Evolutionary conservation across 2,797 vertebrate species (phyloP).

Genomic region (Tangara arthus): DNA sequence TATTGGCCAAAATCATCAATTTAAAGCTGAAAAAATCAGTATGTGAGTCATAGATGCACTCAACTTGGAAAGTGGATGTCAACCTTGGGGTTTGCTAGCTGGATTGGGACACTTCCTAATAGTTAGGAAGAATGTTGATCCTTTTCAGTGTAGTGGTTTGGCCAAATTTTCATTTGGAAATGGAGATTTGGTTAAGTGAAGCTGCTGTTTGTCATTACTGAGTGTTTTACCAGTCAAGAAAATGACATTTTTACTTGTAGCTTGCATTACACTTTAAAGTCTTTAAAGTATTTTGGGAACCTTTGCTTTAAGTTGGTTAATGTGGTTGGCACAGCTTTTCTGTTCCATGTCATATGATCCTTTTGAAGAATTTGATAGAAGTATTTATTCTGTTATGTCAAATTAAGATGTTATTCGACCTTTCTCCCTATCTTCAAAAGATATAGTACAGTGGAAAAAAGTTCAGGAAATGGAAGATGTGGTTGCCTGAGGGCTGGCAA

Average conservation of each 20-base stretch:
- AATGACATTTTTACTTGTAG: not conserved
- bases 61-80: not conserved
- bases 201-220: not conserved
- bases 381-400: slow-evolving; percentile 2
- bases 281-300: not conserved
- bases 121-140: not conserved
- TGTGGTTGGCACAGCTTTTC: not conserved
- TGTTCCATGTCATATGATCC: not conserved
- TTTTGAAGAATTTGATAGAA: not conserved
- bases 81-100: not conserved
- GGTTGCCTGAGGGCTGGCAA: slow-evolving; percentile 45
- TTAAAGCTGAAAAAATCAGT: not conserved
- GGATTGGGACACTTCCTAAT: not conserved
- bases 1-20: not conserved
- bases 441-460: slow-evolving; percentile 4
- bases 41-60: not conserved
- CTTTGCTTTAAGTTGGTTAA: not conserved
- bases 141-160: not conserved
- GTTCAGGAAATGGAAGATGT: slow-evolving; percentile 26
- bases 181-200: not conserved
- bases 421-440: slow-evolving; percentile 39
- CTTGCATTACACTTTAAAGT: not conserved
- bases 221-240: not conserved
- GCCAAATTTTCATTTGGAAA: not conserved
- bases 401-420: slow-evolving; percentile 26